Percentiles rank a stretch among this genome's conserved stretches.
phyloP scores from a whole-genome alignment of 2,888 invertebrate genomes.

The Limnephilus marmoratus region DNA sequence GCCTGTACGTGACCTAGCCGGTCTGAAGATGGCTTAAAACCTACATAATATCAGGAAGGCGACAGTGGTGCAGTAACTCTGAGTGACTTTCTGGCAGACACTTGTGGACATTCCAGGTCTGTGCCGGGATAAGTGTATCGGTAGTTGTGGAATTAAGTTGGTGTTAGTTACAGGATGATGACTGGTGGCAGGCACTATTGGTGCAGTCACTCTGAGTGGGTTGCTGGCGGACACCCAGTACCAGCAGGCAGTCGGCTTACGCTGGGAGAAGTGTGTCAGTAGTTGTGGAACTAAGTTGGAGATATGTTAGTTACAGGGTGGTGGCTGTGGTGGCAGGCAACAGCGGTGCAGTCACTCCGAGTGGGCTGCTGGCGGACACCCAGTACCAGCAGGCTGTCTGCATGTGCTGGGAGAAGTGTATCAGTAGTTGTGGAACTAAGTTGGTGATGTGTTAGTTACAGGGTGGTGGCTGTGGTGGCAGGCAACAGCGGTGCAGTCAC shows the following conservation, averaged over 20 bases:
- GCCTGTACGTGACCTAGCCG: background rate
- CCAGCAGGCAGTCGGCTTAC: slow-evolving; percentile 83
- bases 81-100: slow-evolving; percentile 86
- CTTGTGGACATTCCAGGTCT: background rate
- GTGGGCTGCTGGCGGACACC: slow-evolving; percentile 88
- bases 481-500: slow-evolving; percentile 93
- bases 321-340: slow-evolving; percentile 93
- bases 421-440: slow-evolving; percentile 38
- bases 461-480: slow-evolving; percentile 93
- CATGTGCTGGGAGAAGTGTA: background rate
- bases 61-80: slow-evolving; percentile 91
- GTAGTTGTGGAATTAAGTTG: background rate
- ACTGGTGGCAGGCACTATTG: slow-evolving; percentile 84
- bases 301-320: slow-evolving; percentile 92
- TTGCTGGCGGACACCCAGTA: slow-evolving; percentile 92
- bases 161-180: slow-evolving; percentile 94
- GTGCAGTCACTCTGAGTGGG: slow-evolving; percentile 89
- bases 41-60: slow-evolving; percentile 77
- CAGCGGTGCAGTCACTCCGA: slow-evolving; percentile 90
- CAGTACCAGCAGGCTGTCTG: slow-evolving; percentile 90
- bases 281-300: slow-evolving; percentile 41
- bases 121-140: background rate
- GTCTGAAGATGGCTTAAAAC: background rate
- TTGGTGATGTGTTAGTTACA: slow-evolving; percentile 86
- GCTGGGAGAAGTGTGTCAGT: background rate